phyloP scores from a whole-genome alignment of 2,113 vertebrate genomes.

The Herpetotheres cachinnans region DNA sequence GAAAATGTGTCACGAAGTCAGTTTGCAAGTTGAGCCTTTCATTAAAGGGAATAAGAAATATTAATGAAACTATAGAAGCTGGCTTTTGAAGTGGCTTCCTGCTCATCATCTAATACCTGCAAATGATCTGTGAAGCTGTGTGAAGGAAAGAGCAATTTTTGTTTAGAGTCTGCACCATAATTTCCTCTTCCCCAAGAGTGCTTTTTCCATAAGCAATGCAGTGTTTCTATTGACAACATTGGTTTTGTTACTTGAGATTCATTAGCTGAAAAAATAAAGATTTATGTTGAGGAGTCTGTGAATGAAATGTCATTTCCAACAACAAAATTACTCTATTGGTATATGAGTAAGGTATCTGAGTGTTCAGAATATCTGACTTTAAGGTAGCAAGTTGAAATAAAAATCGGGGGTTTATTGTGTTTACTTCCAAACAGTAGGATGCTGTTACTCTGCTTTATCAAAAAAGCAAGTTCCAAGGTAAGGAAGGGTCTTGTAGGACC shows the following conservation, averaged over 20 bases:
- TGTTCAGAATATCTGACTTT: neutral
- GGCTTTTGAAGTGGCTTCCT: neutral
- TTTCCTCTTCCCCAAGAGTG: neutral
- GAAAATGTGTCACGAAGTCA: neutral
- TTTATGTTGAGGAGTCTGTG: neutral
- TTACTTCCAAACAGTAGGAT: neutral
- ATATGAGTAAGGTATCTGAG: neutral
- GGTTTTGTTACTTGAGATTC: neutral
- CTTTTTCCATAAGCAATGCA: neutral
- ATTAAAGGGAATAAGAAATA: neutral
- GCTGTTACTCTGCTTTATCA: neutral
- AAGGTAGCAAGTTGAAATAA: neutral
- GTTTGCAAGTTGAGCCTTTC: neutral
- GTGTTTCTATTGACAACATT: neutral
- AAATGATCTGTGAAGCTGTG: neutral
- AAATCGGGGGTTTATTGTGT: neutral
- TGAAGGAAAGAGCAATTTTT: neutral
- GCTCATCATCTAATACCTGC: neutral
- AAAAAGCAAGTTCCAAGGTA: neutral
- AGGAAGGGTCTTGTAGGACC: neutral
- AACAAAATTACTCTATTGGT: neutral
- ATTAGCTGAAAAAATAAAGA: neutral
- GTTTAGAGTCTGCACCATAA: neutral
- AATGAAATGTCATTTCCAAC: neutral
- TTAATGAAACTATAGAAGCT: neutral